phyloP scores from a whole-genome alignment of 2,113 vertebrate species.

The Damaliscus lunatus region DNA sequence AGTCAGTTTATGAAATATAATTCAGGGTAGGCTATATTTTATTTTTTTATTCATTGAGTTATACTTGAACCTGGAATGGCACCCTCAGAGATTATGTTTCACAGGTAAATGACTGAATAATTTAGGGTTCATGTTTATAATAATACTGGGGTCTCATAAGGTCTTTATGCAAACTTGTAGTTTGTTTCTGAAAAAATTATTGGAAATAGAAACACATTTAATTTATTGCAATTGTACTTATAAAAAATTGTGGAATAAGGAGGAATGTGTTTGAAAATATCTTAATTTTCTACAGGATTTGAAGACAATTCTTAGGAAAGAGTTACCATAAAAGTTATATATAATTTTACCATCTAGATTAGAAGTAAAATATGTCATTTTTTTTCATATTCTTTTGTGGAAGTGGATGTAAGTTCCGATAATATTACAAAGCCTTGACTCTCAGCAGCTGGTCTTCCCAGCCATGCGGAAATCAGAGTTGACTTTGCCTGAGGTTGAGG shows the following conservation, averaged over 20 bases:
- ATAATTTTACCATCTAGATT: background rate
- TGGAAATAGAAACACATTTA: background rate
- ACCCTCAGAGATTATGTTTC: background rate
- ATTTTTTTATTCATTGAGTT: background rate
- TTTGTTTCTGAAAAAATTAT: background rate
- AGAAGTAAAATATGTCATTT: background rate
- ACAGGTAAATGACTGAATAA: background rate
- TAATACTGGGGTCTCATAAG: background rate
- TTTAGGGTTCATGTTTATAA: background rate
- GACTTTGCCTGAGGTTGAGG: background rate
- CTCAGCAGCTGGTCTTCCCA: background rate
- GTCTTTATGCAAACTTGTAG: background rate
- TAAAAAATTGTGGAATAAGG: background rate
- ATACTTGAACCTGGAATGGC: background rate
- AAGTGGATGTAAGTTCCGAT: background rate
- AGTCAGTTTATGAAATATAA: background rate
- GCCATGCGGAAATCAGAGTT: background rate
- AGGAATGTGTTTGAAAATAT: background rate
- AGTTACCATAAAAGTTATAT: background rate
- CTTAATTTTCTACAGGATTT: background rate
- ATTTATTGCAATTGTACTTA: background rate
- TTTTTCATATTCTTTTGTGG: background rate
- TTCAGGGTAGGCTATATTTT: background rate
- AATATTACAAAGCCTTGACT: background rate
- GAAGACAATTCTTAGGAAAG: background rate